Evolutionary conservation across 2,797 vertebrate genomes (phyloP).

Genomic region (Enteromius trimaculatus): DNA sequence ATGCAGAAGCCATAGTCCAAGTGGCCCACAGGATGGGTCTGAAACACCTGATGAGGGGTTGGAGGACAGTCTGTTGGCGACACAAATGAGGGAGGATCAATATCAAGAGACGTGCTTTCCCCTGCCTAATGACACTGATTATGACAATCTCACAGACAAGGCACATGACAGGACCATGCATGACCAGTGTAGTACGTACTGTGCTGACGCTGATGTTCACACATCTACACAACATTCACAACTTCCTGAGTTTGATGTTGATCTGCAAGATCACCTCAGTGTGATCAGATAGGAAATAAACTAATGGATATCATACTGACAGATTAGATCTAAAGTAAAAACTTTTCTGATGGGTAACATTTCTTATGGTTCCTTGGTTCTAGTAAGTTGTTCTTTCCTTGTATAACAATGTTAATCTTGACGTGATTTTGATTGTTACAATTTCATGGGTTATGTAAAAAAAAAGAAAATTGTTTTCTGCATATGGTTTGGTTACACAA

Average conservation of each 20-base stretch:
- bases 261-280: not conserved
- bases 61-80: not conserved
- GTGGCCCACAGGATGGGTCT: not conserved
- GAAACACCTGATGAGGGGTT: not conserved
- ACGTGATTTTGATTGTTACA: not conserved
- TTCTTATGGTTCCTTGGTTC: not conserved
- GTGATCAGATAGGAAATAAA: not conserved
- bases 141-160: not conserved
- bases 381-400: not conserved
- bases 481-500: not conserved
- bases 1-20: no score
- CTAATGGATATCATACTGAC: not conserved
- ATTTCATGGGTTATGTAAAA: not conserved
- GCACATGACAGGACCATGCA: not conserved
- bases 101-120: not conserved
- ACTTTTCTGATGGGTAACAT: not conserved
- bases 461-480: not conserved
- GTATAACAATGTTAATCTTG: not conserved
- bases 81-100: no score
- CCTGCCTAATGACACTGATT: not conserved
- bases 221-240: not conserved
- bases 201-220: not conserved
- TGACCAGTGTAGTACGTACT: not conserved
- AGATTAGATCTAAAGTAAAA: not conserved
- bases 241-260: not conserved